A percentile compares a stretch with the other conserved stretches of the same genome.
Conservation (phyloP, 2,113 vertebrate genomes). For the Lates calcarifer region DNA sequence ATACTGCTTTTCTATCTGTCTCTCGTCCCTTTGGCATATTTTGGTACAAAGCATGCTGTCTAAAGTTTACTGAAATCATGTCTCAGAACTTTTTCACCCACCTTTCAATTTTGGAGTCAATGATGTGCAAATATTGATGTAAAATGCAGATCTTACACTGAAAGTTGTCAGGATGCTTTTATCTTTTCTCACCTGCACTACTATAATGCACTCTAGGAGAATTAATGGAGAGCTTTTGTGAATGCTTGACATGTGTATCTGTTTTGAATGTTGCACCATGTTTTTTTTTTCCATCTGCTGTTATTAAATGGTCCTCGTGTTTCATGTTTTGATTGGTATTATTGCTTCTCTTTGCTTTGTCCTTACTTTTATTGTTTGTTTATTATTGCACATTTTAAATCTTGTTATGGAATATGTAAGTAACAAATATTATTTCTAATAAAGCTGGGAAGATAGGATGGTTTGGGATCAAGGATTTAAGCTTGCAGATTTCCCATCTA, state of each 20-base stretch:
- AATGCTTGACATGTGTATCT: constrained; percentile 7
- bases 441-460: background rate
- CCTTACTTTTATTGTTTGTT: background rate
- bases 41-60: background rate
- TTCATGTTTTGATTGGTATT: constrained; percentile 1
- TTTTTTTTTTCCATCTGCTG: constrained; percentile 15
- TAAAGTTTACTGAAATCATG: background rate
- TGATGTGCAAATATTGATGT: constrained; percentile 36
- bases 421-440: background rate
- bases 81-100: constrained; percentile 16
- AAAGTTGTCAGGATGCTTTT: constrained; percentile 44
- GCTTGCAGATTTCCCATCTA: background rate
- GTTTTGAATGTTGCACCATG: constrained; percentile 6
- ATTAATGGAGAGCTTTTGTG: constrained; percentile 34
- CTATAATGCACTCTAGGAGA: constrained; percentile 27
- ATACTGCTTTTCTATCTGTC: background rate
- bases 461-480: background rate
- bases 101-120: background rate
- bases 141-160: constrained; percentile 16
- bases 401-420: constrained; percentile 2
- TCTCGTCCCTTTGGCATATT: background rate
- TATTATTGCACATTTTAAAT: background rate
- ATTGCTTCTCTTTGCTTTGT: background rate
- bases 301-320: background rate
- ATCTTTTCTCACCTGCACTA: constrained; percentile 28